Percentiles rank a stretch among this genome's conserved stretches.
Conservation (phyloP, 2,797 vertebrate genomes). For the Numenius phaeopus region DNA sequence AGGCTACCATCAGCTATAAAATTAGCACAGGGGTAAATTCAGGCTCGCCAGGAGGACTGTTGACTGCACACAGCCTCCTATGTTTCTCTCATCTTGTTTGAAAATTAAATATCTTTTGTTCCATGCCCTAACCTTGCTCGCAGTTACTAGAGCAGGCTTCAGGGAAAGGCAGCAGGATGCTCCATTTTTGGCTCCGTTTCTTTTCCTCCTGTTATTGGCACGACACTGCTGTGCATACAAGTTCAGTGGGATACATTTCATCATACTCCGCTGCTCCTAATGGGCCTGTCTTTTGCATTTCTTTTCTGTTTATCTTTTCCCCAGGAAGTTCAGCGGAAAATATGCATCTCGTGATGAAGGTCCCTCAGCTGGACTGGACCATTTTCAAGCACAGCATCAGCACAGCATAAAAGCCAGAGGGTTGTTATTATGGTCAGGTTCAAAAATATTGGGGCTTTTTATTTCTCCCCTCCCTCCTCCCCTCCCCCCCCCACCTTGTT, state of each 20-base stretch:
- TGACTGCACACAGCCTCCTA: not conserved
- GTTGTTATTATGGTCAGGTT: conserved; percentile 51
- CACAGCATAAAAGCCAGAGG: conserved; percentile 44
- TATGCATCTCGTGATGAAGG: conserved; percentile 73
- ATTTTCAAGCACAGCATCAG: conserved; percentile 73
- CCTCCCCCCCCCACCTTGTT: not conserved
- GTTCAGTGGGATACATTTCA: conserved; percentile 72
- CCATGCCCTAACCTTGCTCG: conserved; percentile 29
- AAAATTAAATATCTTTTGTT: conserved; percentile 57
- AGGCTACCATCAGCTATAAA: conserved; percentile 23
- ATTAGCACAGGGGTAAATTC: not conserved
- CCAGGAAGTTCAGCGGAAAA: conserved; percentile 80
- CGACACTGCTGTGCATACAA: conserved; percentile 33
- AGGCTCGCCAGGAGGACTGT: not conserved
- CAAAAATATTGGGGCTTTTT: conserved; percentile 13
- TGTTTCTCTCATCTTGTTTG: conserved; percentile 20
- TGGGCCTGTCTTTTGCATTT: conserved; percentile 68
- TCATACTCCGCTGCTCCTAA: conserved; percentile 58
- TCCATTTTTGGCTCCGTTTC: conserved; percentile 57
- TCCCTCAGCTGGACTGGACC: conserved; percentile 72
- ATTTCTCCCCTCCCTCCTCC: not conserved
- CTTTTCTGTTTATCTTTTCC: conserved; percentile 77
- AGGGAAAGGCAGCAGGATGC: conserved; percentile 64
- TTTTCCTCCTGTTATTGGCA: conserved; percentile 69
- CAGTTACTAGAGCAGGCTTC: conserved; percentile 39